phyloP scores from a whole-genome alignment of 1,140 invertebrate species.

The Adoxophyes honmai region DNA sequence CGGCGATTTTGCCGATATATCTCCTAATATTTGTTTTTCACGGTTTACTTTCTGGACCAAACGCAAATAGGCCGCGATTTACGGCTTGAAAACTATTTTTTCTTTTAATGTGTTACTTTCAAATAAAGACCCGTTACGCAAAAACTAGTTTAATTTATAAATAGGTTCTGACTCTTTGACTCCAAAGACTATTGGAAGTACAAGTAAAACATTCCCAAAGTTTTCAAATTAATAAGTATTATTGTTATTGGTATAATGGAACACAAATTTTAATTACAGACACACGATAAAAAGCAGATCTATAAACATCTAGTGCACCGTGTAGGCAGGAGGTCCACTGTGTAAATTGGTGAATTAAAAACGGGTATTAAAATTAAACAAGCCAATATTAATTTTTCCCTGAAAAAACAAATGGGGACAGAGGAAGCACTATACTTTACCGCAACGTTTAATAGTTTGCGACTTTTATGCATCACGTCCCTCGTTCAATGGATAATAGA shows the following conservation, averaged over 20 bases:
- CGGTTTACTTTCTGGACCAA: slow-evolving; percentile 50
- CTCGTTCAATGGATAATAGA: slow-evolving; percentile 42
- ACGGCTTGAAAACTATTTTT: slow-evolving; percentile 35
- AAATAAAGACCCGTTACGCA: not conserved
- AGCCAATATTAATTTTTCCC: not conserved
- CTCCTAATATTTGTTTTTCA: slow-evolving; percentile 71
- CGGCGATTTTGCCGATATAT: slow-evolving; percentile 66
- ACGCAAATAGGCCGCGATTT: slow-evolving; percentile 49
- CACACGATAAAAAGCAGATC: too few relatives aligned
- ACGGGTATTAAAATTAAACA: not conserved
- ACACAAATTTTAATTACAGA: too few relatives aligned
- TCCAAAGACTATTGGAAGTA: too few relatives aligned
- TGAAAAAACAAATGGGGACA: not conserved
- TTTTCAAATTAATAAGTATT: too few relatives aligned
- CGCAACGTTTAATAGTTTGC: slow-evolving; percentile 24
- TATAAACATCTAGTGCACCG: too few relatives aligned
- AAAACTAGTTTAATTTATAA: not conserved
- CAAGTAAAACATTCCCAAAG: too few relatives aligned
- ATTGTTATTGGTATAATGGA: too few relatives aligned
- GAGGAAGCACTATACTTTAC: slow-evolving; percentile 11
- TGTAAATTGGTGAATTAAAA: too few relatives aligned
- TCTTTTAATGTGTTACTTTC: slow-evolving; percentile 21
- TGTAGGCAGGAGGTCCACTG: too few relatives aligned
- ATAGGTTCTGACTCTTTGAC: not conserved
- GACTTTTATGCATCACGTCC: slow-evolving; percentile 43